Percentiles rank a stretch among this genome's conserved stretches.
Conservation (phyloP, 2,113 vertebrate species). For the Felis catus region DNA sequence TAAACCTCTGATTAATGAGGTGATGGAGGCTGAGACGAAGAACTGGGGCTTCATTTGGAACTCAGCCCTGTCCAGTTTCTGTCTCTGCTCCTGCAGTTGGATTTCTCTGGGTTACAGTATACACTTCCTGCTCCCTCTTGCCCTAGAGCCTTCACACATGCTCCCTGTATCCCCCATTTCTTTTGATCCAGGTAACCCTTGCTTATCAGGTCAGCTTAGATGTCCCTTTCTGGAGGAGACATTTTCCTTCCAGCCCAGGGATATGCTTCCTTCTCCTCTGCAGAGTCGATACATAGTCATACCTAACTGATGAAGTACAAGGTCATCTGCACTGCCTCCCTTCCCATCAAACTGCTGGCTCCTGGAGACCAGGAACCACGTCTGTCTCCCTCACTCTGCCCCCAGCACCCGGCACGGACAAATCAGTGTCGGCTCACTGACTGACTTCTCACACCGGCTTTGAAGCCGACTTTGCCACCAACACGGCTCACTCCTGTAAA, state of each 20-base stretch:
- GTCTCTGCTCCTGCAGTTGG: neutral
- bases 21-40: neutral
- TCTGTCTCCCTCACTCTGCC: too few species aligned
- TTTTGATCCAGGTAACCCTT: neutral
- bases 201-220: neutral
- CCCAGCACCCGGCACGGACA: neutral
- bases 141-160: neutral
- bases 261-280: neutral
- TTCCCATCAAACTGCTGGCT: neutral
- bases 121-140: too few species aligned
- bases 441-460: neutral
- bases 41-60: neutral
- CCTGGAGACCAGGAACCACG: neutral
- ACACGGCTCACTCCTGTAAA: neutral
- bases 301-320: neutral
- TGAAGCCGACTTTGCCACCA: neutral
- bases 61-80: accelerated
- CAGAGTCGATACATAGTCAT: accelerated
- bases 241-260: neutral
- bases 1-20: neutral
- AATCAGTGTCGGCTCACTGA: accelerated
- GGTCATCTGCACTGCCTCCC: neutral
- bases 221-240: neutral
- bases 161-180: neutral
- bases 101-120: neutral